Evolutionary conservation across 2,888 invertebrate species (phyloP), one percentile per base, ranked within the genome.

Genomic region (Macropis europaea): DNA sequence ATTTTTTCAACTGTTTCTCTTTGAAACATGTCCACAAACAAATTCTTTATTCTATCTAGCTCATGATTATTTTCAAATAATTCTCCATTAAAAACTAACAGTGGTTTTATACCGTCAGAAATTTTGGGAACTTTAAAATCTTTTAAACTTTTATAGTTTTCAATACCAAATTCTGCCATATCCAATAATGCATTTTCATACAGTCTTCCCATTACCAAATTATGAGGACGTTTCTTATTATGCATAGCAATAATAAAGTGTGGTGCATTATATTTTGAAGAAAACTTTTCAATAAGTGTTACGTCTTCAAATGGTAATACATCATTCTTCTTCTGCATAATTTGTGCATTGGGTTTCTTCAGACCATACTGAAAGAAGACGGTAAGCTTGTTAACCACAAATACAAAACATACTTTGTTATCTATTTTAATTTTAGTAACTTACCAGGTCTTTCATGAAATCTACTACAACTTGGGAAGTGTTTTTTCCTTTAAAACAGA

Each of bases 81-180:
- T 47, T 97, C 95, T 0, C 99, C 99, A 89, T 96, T 95, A 86
- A 99, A 98, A 17, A 98, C 89, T 3, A 99, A 90, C 84, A 97
- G 95, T 0, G 99, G 99, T 90, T 99, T 99, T 0, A 94, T 93
- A 3, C 97, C 98, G 3, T 94, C 90, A 0, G 95, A 90, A 24
- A 96, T 93, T 89, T 96, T 97, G 56, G 95, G 93, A 60, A 93
- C 93, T 73, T 94, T 93, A 84, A 98, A 97, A 43, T 96, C 96
- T 15, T 93, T 91, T 89, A 99, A 92, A 0, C 95, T 92, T 87
- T 94, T 94, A 88, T 94, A 98, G 59, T 94, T 93, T 57, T 97
- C 96, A 19, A 99, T 93, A 9, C 97, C 97, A 61, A 99, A 93
- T 90, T 99, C 99, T 63, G 97, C 93, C 98, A 99, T 98, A 88